Conservation (phyloP, 92 coral and sea anemone genomes). For the Micromussa lordhowensis region DNA sequence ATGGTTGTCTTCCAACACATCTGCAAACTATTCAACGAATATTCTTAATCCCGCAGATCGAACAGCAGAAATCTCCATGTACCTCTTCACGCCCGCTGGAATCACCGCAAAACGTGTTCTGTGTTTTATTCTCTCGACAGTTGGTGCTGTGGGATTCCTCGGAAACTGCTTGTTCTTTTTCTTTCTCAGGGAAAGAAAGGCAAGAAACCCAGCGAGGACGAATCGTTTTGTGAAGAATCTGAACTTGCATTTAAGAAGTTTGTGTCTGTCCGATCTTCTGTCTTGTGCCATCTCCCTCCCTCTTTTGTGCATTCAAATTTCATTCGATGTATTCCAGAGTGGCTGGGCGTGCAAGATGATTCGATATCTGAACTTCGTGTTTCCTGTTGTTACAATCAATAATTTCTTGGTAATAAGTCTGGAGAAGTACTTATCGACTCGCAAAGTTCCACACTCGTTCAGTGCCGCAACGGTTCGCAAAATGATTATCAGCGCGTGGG, state of each 20-base stretch:
- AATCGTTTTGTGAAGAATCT: slow-evolving; percentile 3
- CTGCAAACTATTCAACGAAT: not conserved
- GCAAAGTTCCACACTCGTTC: slow-evolving; percentile 11
- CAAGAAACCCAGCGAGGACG: not conserved
- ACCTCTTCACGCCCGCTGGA: slow-evolving; percentile 2
- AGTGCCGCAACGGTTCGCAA: slow-evolving; percentile 6
- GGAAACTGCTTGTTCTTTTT: slow-evolving; percentile 2
- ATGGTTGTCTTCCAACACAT: not conserved
- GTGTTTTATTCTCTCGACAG: not conserved
- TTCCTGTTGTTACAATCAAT: slow-evolving; percentile 5
- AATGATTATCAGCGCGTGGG: slow-evolving; percentile 16
- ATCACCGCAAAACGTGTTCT: not conserved
- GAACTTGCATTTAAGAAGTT: slow-evolving; percentile 2
- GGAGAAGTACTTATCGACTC: slow-evolving; percentile 25
- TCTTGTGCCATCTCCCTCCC: not conserved
- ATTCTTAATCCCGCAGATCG: not conserved
- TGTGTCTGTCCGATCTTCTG: slow-evolving; percentile 9
- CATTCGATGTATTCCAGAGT: slow-evolving; percentile 15
- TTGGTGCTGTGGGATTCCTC: not conserved
- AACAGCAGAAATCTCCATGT: not conserved
- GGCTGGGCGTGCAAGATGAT: slow-evolving; percentile 29
- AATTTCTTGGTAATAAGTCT: slow-evolving; percentile 14
- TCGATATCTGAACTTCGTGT: slow-evolving; percentile 18
- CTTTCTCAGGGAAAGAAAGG: not conserved
- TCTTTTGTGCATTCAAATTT: slow-evolving; percentile 13